Conservation (phyloP, 1,140 invertebrate species). For the Rhopalosiphum padi region DNA sequence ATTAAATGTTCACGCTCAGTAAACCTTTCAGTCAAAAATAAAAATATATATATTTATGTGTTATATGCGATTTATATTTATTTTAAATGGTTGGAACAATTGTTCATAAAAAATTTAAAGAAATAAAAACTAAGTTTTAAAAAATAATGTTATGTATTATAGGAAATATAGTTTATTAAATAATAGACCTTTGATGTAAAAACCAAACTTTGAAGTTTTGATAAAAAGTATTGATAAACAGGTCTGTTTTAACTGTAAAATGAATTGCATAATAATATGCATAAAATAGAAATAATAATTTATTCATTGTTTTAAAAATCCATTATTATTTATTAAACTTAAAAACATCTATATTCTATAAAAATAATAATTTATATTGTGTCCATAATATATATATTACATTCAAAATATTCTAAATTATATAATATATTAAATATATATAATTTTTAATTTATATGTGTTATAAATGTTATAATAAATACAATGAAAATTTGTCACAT, state of each 20-base stretch:
- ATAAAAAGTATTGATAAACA: background rate
- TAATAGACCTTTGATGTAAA: background rate
- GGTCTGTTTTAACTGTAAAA: background rate
- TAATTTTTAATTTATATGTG: background rate
- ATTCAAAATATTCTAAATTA: background rate
- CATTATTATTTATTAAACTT: too few species aligned
- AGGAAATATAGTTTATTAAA: background rate
- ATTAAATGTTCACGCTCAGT: slow-evolving; percentile 40
- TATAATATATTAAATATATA: background rate
- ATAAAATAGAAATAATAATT: background rate
- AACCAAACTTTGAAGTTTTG: background rate
- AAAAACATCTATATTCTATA: too few species aligned
- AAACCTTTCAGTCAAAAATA: background rate
- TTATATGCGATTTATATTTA: slow-evolving; percentile 7
- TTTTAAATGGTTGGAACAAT: background rate
- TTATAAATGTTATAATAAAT: background rate
- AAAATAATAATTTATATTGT: background rate
- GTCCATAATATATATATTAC: background rate
- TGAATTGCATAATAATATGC: background rate
- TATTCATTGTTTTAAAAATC: too few species aligned
- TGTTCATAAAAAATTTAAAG: background rate
- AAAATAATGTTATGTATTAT: background rate
- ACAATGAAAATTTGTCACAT: background rate
- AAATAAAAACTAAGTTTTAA: background rate
- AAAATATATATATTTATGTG: slow-evolving; percentile 21